Conservation (phyloP, 1,140 invertebrate genomes). For the Lordiphosa stackelbergi region DNA sequence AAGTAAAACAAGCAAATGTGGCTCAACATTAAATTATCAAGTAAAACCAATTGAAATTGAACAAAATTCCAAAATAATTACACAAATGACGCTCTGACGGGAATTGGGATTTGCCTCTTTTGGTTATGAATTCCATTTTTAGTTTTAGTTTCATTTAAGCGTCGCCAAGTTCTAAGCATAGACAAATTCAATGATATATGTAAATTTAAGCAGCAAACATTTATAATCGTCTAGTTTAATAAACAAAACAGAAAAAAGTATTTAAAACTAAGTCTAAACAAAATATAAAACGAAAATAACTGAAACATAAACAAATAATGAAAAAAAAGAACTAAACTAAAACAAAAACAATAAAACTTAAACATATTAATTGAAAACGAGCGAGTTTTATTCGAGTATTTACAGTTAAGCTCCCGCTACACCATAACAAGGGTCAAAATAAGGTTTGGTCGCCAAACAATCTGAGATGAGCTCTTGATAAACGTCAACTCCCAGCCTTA, state of each 20-base stretch:
- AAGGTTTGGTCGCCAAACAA: no score
- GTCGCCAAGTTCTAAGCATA: constrained; percentile 21
- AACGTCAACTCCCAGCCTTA: no score
- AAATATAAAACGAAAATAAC: constrained; percentile 33
- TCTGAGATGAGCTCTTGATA: no score
- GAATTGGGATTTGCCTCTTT: background rate
- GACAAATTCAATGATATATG: constrained; percentile 31
- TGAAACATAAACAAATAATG: constrained; percentile 32
- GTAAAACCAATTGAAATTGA: constrained; percentile 16
- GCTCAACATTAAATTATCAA: constrained; percentile 40
- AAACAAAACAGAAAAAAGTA: constrained; percentile 21
- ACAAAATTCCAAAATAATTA: constrained; percentile 30
- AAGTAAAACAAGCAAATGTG: constrained; percentile 48
- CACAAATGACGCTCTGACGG: constrained; percentile 8
- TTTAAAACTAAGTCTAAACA: constrained; percentile 23
- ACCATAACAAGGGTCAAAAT: no score
- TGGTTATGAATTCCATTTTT: constrained; percentile 8
- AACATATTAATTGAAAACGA: no score
- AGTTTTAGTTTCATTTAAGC: constrained; percentile 11
- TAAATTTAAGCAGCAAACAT: constrained; percentile 40
- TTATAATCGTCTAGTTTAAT: constrained; percentile 70
- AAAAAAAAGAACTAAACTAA: constrained; percentile 28
- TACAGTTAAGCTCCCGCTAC: no score
- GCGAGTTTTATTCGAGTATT: no score
- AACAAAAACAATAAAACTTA: constrained; percentile 5